These are phyloP conservation scores for Halictus rubicundus DNA, from an alignment of 1,140 invertebrate species.

Conservation along the genomic window DNA sequence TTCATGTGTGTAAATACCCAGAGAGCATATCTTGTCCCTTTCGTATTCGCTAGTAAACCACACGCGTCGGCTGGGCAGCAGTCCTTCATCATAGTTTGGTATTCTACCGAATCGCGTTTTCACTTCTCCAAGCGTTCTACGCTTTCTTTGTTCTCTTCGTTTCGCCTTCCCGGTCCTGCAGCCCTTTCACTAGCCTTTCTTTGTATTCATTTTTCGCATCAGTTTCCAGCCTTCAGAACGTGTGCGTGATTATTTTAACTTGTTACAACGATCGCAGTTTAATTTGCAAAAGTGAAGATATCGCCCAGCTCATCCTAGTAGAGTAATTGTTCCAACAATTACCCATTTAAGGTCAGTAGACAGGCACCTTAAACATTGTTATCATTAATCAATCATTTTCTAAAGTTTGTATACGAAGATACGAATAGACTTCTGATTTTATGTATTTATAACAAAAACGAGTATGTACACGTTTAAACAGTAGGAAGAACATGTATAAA, in stretches of 20 bases:
- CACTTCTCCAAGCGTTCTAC: conserved; percentile 13
- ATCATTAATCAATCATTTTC: too few species aligned
- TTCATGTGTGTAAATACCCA: conserved; percentile 54
- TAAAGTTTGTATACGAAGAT: too few species aligned
- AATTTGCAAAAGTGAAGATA: too few species aligned
- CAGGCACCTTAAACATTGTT: too few species aligned
- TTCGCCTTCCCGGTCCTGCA: neutral
- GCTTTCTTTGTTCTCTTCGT: conserved; percentile 16
- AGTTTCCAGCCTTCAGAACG: neutral
- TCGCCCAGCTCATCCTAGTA: too few species aligned
- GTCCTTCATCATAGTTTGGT: neutral
- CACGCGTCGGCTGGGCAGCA: conserved; percentile 7
- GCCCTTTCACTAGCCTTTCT: neutral
- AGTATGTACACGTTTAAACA: too few species aligned
- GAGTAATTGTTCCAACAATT: too few species aligned
- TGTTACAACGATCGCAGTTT: conserved; percentile 5
- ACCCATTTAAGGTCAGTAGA: too few species aligned
- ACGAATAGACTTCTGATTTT: too few species aligned
- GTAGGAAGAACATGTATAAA: too few species aligned
- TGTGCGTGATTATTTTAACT: conserved; percentile 10
- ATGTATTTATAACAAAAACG: too few species aligned
- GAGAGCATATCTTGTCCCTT: conserved; percentile 41
- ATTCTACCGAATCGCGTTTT: conserved; percentile 30
- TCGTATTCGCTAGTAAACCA: conserved; percentile 42
- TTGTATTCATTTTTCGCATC: neutral